Base-by-base conservation (phyloP, 2,797 vertebrate species). In the Coilia nasus region DNA sequence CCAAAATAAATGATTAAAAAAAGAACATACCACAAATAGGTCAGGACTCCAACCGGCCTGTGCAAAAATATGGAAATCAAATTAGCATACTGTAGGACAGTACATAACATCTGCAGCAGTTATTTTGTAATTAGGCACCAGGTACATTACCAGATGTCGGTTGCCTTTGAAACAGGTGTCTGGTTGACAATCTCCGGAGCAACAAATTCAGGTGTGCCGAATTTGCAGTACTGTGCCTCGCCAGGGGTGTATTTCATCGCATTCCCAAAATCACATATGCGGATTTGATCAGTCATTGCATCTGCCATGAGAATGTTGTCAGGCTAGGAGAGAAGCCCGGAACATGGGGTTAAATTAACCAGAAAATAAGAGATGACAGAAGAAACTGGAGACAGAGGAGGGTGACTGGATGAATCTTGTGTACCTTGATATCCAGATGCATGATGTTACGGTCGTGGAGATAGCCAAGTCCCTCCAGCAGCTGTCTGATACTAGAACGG, bases 181-280 rank as follows among this genome's bases (percentile, higher is more conserved):
- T 99, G 98, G 93, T 97, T 98, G 88, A 99, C 97, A 11, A 99
- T 98, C 94, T 99, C 98, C 0, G 98, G 98, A 0, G 98, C 96
- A 50, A 99, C 97, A 0, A 99, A 99, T 94, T 99, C 98, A 0
- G 98, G 98, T 0, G 98, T 99, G 88, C 98, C 98, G 0, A 97
- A 99, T 88, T 97, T 98, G 95, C 97, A 98, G 92, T 97, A 99
- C 87, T 99, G 98, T 0, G 96, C 94, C 85, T 98, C 97, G 17
- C 96, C 96, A 0, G 95, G 95, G 0, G 90, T 97, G 89, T 98
- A 82, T 86, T 94, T 95, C 85, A 98, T 92, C 0, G 98, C 97
- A 0, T 98, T 99, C 85, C 98, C 98, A 0, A 99, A 98, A 91
- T 99, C 98, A 71, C 98, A 99, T 91, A 99, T 95, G 85, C 98